Conservation (phyloP, 2,888 invertebrate genomes). For the Luffia ferchaultella region DNA sequence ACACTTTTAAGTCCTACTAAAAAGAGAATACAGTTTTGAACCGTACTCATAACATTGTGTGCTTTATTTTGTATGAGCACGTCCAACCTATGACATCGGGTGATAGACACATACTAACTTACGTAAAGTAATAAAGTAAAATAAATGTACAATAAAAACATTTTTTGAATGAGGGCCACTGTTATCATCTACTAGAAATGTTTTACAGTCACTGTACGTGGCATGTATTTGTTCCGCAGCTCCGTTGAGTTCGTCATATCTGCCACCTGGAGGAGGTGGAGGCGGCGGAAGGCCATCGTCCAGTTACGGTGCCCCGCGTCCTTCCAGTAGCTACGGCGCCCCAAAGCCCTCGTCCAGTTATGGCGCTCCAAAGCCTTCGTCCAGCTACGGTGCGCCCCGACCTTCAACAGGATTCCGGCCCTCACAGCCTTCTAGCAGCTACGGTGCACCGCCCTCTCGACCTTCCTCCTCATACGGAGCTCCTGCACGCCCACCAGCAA, state of each 20-base stretch:
- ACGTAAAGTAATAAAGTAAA: too few species aligned
- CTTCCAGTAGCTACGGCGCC: slow-evolving; percentile 30
- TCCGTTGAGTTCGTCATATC: slow-evolving; percentile 64
- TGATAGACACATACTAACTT: too few species aligned
- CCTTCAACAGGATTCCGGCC: slow-evolving; percentile 13
- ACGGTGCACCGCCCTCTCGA: slow-evolving; percentile 48
- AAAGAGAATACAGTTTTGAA: too few species aligned
- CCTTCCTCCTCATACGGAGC: slow-evolving; percentile 35
- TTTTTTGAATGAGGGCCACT: too few species aligned
- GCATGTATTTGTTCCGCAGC: too few species aligned
- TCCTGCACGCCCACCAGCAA: slow-evolving; percentile 48
- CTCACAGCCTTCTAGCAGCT: slow-evolving; percentile 44
- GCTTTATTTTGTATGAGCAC: too few species aligned
- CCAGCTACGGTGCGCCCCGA: slow-evolving; percentile 43
- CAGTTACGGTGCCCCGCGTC: slow-evolving; percentile 28
- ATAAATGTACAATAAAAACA: too few species aligned
- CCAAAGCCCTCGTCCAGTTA: slow-evolving; percentile 26
- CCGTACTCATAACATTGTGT: too few species aligned
- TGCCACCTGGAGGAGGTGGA: slow-evolving; percentile 63
- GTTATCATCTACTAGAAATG: too few species aligned
- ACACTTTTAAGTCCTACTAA: not conserved
- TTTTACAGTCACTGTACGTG: too few species aligned
- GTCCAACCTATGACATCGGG: too few species aligned
- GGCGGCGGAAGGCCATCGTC: slow-evolving; percentile 27
- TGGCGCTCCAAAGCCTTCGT: slow-evolving; percentile 31